A percentile compares a stretch with the other conserved stretches of the same genome.
Evolutionary conservation across 2,113 vertebrate species (phyloP).

Genomic region (Mus pahari): DNA sequence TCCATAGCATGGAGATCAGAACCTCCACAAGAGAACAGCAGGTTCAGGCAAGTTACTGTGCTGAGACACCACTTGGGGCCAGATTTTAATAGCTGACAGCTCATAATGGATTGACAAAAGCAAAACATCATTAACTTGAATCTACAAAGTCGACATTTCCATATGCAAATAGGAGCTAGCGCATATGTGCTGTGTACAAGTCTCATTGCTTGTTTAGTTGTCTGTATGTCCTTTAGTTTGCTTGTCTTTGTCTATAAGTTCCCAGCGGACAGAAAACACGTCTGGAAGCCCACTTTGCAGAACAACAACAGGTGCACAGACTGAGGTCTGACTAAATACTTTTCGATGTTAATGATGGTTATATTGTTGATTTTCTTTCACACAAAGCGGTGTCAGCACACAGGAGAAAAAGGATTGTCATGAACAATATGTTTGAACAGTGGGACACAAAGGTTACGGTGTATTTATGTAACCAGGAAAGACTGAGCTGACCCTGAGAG

Average conservation of each 20-base stretch:
- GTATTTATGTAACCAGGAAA: not conserved
- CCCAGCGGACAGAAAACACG: constrained; percentile 61
- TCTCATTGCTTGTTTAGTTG: constrained; percentile 83
- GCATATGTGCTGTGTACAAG: constrained; percentile 78
- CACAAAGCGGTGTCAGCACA: not conserved
- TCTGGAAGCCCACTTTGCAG: constrained; percentile 55
- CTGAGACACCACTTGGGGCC: constrained; percentile 77
- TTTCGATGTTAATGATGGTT: constrained; percentile 46
- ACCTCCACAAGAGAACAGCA: constrained; percentile 73
- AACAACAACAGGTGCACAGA: constrained; percentile 75
- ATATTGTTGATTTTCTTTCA: constrained; percentile 52
- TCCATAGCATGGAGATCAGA: not conserved
- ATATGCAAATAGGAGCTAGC: constrained; percentile 77
- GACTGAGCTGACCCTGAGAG: not conserved
- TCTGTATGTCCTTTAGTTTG: constrained; percentile 73
- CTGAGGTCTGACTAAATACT: constrained; percentile 57
- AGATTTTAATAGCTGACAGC: constrained; percentile 80
- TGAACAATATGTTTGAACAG: constrained; percentile 36
- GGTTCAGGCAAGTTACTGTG: constrained; percentile 59
- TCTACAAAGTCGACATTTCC: constrained; percentile 80
- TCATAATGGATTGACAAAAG: constrained; percentile 80
- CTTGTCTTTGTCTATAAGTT: constrained; percentile 69
- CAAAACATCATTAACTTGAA: constrained; percentile 82
- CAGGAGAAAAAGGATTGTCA: constrained; percentile 12
- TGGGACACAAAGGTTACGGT: not conserved